A percentile compares a stretch with the other conserved stretches of the same genome.
Conservation (phyloP, 1,140 invertebrate genomes). For the Ganaspis sp. region DNA sequence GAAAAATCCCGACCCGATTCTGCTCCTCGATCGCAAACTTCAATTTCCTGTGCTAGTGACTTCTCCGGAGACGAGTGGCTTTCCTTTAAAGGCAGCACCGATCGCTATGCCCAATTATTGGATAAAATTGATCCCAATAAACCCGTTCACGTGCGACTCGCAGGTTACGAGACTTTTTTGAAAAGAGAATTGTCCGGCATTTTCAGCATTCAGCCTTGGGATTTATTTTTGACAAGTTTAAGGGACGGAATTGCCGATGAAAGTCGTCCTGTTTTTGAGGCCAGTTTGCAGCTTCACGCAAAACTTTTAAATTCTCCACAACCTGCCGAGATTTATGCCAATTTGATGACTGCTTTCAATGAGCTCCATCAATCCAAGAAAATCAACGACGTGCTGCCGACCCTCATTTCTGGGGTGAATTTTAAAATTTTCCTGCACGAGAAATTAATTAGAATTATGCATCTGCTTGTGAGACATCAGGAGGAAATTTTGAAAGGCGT, state of each 20-base stretch:
- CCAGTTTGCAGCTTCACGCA: conserved; percentile 67
- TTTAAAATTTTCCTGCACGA: conserved; percentile 72
- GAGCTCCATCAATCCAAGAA: conserved; percentile 62
- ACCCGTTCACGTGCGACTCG: conserved; percentile 70
- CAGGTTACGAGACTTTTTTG: conserved; percentile 69
- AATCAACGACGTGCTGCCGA: conserved; percentile 64
- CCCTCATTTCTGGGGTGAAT: conserved; percentile 67
- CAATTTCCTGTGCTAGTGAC: conserved; percentile 62
- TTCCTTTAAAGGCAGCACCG: conserved; percentile 52
- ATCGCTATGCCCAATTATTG: conserved; percentile 60
- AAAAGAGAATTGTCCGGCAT: conserved; percentile 63
- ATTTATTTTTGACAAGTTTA: conserved; percentile 61
- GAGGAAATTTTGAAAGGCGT: conserved; percentile 65
- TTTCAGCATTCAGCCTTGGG: conserved; percentile 58
- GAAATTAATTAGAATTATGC: conserved; percentile 67
- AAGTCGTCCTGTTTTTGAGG: conserved; percentile 70
- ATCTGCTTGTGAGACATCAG: conserved; percentile 66
- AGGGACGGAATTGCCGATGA: conserved; percentile 65
- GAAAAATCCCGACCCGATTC: conserved; percentile 47
- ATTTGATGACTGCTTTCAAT: conserved; percentile 64
- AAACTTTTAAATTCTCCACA: conserved; percentile 61
- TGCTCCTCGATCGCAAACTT: conserved; percentile 56
- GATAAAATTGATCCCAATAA: conserved; percentile 64
- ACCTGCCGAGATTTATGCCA: conserved; percentile 59
- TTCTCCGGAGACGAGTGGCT: conserved; percentile 66